These are phyloP conservation scores for Hanleya hanleyi DNA, from an alignment of 2,888 invertebrate species.

Conservation along the genomic window DNA sequence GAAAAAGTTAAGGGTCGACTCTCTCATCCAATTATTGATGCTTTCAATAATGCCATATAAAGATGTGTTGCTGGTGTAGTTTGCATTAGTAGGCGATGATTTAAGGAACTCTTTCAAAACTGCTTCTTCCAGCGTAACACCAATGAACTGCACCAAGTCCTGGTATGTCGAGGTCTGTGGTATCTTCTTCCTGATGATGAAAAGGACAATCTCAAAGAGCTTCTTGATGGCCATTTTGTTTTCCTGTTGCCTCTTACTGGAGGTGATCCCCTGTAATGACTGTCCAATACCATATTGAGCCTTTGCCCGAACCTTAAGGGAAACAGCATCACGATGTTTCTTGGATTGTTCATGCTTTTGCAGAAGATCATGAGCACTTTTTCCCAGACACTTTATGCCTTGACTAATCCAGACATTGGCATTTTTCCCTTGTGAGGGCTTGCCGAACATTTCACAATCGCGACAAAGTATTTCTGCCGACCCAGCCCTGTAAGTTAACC, in stretches of 20 bases:
- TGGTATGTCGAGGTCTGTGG: neutral
- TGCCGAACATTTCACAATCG: neutral
- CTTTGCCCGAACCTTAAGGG: neutral
- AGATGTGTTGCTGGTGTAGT: neutral
- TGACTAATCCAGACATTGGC: neutral
- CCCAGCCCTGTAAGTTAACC: neutral
- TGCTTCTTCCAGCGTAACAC: neutral
- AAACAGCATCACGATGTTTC: neutral
- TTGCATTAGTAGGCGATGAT: neutral
- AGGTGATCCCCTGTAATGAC: neutral
- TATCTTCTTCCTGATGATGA: neutral
- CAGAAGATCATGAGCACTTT: neutral
- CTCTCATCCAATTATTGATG: neutral
- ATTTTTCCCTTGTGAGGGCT: neutral
- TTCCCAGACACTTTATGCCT: neutral
- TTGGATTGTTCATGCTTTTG: neutral
- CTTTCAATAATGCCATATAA: neutral
- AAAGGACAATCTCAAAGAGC: neutral
- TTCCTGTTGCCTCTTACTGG: neutral
- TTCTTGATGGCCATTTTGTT: neutral
- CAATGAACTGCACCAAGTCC: neutral
- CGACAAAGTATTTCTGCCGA: neutral
- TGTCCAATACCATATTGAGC: neutral
- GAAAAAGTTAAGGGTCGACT: neutral
- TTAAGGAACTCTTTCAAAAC: neutral